phyloP scores from a whole-genome alignment of 1,140 invertebrate genomes.

The Drosophila navojoa region DNA sequence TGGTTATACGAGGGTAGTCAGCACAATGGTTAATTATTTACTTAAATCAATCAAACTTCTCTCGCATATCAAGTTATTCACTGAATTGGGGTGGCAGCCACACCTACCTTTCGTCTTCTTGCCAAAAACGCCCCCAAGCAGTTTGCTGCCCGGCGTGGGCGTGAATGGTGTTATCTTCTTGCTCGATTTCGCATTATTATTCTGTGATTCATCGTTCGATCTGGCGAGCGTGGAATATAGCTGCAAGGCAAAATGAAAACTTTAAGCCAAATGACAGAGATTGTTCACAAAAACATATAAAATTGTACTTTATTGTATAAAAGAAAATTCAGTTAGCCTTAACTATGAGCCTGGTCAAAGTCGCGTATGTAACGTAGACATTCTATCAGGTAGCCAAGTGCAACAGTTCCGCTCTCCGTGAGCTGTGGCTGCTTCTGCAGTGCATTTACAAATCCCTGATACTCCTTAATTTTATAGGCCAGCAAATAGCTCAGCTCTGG shows the following conservation, averaged over 20 bases:
- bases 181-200: conserved; percentile 45
- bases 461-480: conserved; percentile 65
- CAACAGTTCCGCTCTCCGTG: conserved; percentile 55
- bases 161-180: conserved; percentile 80
- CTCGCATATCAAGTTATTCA: conserved; percentile 26
- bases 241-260: conserved; percentile 47
- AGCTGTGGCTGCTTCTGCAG: conserved; percentile 51
- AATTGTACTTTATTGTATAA: conserved; percentile 31
- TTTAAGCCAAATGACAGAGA: background rate
- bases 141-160: conserved; percentile 73
- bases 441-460: conserved; percentile 48
- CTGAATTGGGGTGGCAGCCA: background rate
- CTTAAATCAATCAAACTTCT: no score
- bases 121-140: conserved; percentile 76
- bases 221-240: conserved; percentile 55
- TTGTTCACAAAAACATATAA: conserved; percentile 6
- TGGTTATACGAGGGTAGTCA: background rate
- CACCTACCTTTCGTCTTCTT: conserved; percentile 81
- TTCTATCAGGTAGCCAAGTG: conserved; percentile 65
- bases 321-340: conserved; percentile 6
- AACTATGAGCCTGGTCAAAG: conserved; percentile 37
- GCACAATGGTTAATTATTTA: no score
- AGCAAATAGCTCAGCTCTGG: conserved; percentile 58
- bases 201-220: conserved; percentile 38
- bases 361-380: conserved; percentile 63